Conservation (phyloP, 2,113 vertebrate species). For the Vombatus ursinus region DNA sequence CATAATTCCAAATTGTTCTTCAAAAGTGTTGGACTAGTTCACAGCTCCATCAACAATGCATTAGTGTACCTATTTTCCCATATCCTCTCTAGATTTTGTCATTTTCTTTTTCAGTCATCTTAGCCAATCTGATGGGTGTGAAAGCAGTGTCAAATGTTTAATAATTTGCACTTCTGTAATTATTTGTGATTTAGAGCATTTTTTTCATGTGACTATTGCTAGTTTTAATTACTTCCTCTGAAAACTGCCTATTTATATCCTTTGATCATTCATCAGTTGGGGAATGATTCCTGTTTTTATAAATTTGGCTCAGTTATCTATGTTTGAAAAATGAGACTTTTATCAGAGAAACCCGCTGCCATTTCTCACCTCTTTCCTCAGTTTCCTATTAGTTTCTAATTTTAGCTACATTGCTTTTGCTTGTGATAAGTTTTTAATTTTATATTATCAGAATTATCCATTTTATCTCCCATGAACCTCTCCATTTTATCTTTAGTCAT, state of each 20-base stretch:
- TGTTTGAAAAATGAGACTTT: background rate
- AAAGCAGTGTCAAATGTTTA: background rate
- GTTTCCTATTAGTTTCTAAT: background rate
- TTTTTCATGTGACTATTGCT: background rate
- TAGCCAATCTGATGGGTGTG: background rate
- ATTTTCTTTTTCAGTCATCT: background rate
- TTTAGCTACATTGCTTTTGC: background rate
- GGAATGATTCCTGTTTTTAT: background rate
- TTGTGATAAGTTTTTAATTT: background rate
- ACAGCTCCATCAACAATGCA: background rate
- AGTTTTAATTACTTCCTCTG: background rate
- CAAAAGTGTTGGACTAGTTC: background rate
- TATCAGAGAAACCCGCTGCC: background rate
- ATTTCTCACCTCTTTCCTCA: background rate
- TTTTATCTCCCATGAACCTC: background rate
- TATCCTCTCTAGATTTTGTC: background rate
- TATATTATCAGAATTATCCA: background rate
- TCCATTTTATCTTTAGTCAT: background rate
- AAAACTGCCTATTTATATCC: background rate
- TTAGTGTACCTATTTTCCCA: background rate
- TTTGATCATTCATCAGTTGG: background rate
- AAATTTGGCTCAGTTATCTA: background rate
- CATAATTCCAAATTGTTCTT: background rate
- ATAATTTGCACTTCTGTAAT: background rate
- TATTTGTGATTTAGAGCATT: background rate